phyloP scores from a whole-genome alignment of 2,888 invertebrate genomes.

The Sinopyrophorus schimmeli region DNA sequence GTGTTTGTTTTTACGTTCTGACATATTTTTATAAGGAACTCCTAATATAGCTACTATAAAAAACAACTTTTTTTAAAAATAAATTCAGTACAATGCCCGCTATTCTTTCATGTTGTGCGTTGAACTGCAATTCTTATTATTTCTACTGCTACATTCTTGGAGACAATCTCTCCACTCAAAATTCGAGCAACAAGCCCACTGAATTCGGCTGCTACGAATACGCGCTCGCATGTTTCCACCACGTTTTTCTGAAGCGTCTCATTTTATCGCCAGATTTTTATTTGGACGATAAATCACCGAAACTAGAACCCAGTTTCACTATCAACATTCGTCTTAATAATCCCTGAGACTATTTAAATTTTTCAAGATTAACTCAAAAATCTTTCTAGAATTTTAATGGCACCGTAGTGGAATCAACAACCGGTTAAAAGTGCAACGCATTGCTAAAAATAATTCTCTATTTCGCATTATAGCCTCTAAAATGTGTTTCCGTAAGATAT shows the following conservation, averaged over 20 bases:
- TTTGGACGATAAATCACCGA: constrained; percentile 2
- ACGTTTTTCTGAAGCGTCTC: constrained; percentile 12
- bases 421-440: constrained; percentile 30
- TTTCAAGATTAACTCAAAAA: background rate
- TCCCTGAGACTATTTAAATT: too few species aligned
- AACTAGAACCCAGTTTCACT: too few species aligned
- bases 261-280: constrained; percentile 1
- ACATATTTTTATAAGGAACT: constrained; percentile 33
- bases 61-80: constrained; percentile 37
- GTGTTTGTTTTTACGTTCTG: constrained; percentile 19
- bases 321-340: too few species aligned
- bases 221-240: constrained; percentile 25
- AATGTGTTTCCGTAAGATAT: constrained; percentile 29
- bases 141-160: constrained; percentile 39
- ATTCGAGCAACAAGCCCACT: constrained; percentile 33
- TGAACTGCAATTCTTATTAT: constrained; percentile 41
- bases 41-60: constrained; percentile 37
- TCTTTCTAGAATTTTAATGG: background rate
- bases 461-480: constrained; percentile 24
- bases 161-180: constrained; percentile 32
- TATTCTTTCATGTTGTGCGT: constrained; percentile 39
- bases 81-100: constrained; percentile 30
- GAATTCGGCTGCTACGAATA: constrained; percentile 35
- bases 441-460: constrained; percentile 34
- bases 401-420: constrained; percentile 25